Conservation (phyloP, 1,140 invertebrate genomes). For the Lordiphosa stackelbergi region DNA sequence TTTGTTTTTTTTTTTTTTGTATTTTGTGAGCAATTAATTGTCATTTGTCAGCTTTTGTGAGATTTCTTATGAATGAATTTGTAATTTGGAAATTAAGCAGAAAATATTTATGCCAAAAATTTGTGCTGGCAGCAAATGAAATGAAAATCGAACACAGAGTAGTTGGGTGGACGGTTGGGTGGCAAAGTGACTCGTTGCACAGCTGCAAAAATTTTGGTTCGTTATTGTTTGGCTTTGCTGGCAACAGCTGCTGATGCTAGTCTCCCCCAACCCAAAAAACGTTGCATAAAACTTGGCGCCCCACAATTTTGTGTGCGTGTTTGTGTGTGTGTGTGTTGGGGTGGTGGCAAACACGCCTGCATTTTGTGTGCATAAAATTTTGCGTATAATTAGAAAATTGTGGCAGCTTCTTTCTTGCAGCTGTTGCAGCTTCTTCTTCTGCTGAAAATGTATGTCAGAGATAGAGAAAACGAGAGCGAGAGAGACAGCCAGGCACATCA, state of each 20-base stretch:
- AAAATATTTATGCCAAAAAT: slow-evolving; percentile 49
- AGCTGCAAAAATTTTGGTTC: slow-evolving; percentile 52
- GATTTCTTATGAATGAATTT: slow-evolving; percentile 42
- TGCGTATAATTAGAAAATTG: slow-evolving; percentile 76
- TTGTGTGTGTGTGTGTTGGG: slow-evolving; percentile 18
- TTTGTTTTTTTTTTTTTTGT: slow-evolving; percentile 14
- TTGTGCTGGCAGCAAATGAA: slow-evolving; percentile 56
- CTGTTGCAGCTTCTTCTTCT: slow-evolving; percentile 43
- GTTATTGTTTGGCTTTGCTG: slow-evolving; percentile 53
- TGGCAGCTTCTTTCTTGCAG: slow-evolving; percentile 62
- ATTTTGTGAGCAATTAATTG: slow-evolving; percentile 58
- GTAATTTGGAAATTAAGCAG: slow-evolving; percentile 26
- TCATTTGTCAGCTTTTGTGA: slow-evolving; percentile 61
- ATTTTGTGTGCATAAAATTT: slow-evolving; percentile 72
- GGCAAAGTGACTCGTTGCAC: slow-evolving; percentile 24
- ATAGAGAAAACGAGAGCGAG: slow-evolving; percentile 14
- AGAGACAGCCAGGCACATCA: slow-evolving; percentile 59
- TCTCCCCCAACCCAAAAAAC: slow-evolving; percentile 25
- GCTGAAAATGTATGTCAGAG: slow-evolving; percentile 43
- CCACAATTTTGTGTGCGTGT: slow-evolving; percentile 20
- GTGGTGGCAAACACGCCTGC: slow-evolving; percentile 18
- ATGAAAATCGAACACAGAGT: slow-evolving; percentile 60
- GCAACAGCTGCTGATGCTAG: slow-evolving; percentile 45
- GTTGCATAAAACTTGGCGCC: slow-evolving; percentile 62
- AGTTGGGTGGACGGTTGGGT: background rate